A percentile compares a stretch with the other conserved stretches of the same genome.
phyloP scores from a whole-genome alignment of 2,797 vertebrate species.

The Trichosurus vulpecula region DNA sequence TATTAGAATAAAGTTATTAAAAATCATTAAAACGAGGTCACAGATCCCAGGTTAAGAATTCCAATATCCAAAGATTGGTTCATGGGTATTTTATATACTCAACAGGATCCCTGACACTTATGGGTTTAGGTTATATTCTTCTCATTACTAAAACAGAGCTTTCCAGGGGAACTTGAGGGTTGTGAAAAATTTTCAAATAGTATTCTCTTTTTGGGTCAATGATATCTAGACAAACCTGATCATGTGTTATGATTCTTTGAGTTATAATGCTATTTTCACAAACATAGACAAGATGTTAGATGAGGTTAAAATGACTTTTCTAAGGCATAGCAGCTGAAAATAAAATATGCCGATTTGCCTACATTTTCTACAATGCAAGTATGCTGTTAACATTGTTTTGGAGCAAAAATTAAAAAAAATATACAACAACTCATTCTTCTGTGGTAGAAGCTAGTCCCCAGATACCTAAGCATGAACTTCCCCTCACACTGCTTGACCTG shows the following conservation, averaged over 20 bases:
- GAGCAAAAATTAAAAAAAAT: neutral
- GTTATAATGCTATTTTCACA: neutral
- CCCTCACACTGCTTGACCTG: neutral
- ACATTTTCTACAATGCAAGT: conserved; percentile 43
- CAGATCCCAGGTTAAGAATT: neutral
- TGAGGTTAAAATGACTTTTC: neutral
- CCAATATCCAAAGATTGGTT: neutral
- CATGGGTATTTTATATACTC: neutral
- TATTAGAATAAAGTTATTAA: neutral
- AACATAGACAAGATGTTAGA: conserved; percentile 5
- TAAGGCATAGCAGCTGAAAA: neutral
- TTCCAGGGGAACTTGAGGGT: neutral
- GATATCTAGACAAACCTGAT: neutral
- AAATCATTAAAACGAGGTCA: neutral
- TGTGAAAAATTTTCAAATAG: neutral
- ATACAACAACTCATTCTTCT: neutral
- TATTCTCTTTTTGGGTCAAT: neutral
- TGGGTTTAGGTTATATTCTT: neutral
- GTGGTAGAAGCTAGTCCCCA: neutral
- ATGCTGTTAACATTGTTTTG: conserved; percentile 5
- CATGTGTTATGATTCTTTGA: conserved; percentile 19
- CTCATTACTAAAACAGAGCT: neutral
- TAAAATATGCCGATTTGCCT: neutral
- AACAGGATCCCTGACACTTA: neutral
- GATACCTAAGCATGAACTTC: neutral